Evolutionary conservation across 2,113 vertebrate genomes (phyloP).

Genomic region (Rhegmatorhina hoffmannsi): DNA sequence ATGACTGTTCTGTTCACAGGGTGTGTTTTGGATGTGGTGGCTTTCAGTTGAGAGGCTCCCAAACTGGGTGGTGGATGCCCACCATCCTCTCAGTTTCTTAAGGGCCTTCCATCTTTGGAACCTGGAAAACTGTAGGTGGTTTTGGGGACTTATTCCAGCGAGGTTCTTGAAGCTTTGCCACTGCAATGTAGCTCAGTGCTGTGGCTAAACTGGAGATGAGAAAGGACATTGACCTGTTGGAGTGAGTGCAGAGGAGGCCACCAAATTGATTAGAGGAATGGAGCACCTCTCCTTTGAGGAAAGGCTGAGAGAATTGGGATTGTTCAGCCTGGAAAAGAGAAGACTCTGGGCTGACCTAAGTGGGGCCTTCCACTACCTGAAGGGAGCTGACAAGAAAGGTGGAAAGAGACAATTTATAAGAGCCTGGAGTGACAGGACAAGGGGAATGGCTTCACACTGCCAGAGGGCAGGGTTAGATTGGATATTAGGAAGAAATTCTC

Average conservation of each 20-base stretch:
- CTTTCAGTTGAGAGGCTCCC: not conserved
- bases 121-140: not conserved
- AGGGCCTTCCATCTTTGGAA: not conserved
- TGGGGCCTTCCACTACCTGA: not conserved
- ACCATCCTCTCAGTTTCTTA: not conserved
- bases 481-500: not conserved
- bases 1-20: not conserved
- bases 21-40: not conserved
- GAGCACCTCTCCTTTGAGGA: not conserved
- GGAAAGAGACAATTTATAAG: not conserved
- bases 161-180: not conserved
- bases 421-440: not conserved
- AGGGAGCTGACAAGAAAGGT: not conserved
- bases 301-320: not conserved
- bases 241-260: not conserved
- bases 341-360: not conserved
- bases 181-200: not conserved
- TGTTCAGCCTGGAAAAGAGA: not conserved
- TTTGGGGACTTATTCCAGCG: not conserved
- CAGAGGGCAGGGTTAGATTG: not conserved
- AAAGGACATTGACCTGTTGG: not conserved
- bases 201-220: not conserved
- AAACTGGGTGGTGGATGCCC: not conserved
- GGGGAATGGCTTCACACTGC: not conserved
- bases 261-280: not conserved